These are phyloP conservation scores for Sebastes ruberrimus DNA, from an alignment of 2,797 vertebrate genomes.

Conservation along the genomic window DNA sequence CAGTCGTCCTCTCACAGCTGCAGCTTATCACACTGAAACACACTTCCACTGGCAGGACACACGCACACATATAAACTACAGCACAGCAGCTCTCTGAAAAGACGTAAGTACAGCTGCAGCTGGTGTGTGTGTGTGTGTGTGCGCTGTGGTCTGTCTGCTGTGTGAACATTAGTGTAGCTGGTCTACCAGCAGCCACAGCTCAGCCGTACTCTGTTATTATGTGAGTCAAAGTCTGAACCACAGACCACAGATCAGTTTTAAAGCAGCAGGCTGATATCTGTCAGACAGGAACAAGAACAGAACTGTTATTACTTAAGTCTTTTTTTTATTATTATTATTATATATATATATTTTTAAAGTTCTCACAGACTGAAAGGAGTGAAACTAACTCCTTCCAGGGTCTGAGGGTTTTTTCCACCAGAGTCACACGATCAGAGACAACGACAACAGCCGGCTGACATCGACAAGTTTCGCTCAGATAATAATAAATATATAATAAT, in stretches of 20 bases:
- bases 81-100: background rate
- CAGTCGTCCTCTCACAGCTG: slow-evolving; percentile 17
- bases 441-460: background rate
- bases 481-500: background rate
- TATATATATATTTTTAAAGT: background rate
- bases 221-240: slow-evolving; percentile 13
- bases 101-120: background rate
- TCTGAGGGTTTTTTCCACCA: background rate
- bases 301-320: too few relatives aligned
- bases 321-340: too few relatives aligned
- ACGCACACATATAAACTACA: background rate
- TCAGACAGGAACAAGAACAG: background rate
- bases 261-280: background rate
- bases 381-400: background rate
- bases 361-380: background rate
- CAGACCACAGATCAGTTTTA: slow-evolving; percentile 7
- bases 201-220: slow-evolving; percentile 16
- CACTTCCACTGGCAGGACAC: slow-evolving; percentile 52
- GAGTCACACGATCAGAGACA: background rate
- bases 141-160: background rate
- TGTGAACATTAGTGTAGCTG: background rate
- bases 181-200: slow-evolving; percentile 15
- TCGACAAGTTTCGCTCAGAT: background rate
- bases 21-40: slow-evolving; percentile 64
- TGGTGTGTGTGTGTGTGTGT: background rate